Percentiles rank a stretch among this genome's conserved stretches.
phyloP scores from a whole-genome alignment of 2,113 vertebrate species.

The Perccottus glenii region DNA sequence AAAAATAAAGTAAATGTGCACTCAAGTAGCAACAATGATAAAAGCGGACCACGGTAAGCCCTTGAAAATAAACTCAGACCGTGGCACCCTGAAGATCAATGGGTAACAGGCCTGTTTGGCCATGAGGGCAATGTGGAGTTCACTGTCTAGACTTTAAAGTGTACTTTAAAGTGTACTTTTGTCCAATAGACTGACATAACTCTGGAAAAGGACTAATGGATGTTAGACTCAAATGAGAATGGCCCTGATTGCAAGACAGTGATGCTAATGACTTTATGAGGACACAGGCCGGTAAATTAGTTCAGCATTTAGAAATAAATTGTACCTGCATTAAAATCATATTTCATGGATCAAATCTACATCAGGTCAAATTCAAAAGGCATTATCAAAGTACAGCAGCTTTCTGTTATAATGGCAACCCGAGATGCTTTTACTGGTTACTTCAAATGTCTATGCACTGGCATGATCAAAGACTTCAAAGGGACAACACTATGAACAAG shows the following conservation, averaged over 20 bases:
- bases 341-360: neutral
- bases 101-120: slow-evolving; percentile 56
- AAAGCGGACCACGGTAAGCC: slow-evolving; percentile 16
- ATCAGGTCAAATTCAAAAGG: slow-evolving; percentile 8
- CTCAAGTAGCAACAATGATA: slow-evolving; percentile 15
- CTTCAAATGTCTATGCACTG: slow-evolving; percentile 7
- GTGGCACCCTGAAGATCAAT: slow-evolving; percentile 45
- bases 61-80: slow-evolving; percentile 17
- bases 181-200: slow-evolving; percentile 56
- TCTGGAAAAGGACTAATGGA: slow-evolving; percentile 68
- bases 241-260: slow-evolving; percentile 58
- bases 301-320: neutral
- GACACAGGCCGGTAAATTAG: slow-evolving; percentile 21
- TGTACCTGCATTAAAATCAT: neutral
- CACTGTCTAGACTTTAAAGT: slow-evolving; percentile 72
- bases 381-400: neutral
- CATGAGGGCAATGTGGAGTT: slow-evolving; percentile 49
- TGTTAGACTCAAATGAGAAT: slow-evolving; percentile 46
- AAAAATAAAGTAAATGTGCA: slow-evolving; percentile 9
- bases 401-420: slow-evolving; percentile 1
- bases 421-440: neutral
- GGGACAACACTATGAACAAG: slow-evolving; percentile 21
- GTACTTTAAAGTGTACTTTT: slow-evolving; percentile 66
- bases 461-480: slow-evolving; percentile 53
- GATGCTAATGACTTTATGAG: slow-evolving; percentile 44